Evolutionary conservation across 1,140 invertebrate species (phyloP), one percentile per base, ranked within the genome.

Genomic region (Radopholus similis): DNA sequence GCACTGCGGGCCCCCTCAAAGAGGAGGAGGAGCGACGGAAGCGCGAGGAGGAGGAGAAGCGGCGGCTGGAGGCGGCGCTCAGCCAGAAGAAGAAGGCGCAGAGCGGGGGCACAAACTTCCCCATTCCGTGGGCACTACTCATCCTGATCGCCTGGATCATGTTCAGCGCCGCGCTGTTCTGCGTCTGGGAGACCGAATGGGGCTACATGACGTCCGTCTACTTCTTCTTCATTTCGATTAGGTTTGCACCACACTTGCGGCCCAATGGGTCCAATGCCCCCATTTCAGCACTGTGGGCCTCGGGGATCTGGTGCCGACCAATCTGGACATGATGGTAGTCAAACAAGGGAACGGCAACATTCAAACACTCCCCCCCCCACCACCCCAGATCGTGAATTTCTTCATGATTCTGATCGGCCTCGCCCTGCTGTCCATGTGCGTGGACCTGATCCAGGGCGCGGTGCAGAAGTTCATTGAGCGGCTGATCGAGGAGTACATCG

Each of bases 391-490:
- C 30, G 71, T 80, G 26, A 82, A 81, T 56, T 81, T 81, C 64
- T 44, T 81, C 18, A 64, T 81, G 37, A 81, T 81, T 68, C 59
- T 81, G 18, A 65, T 81, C 51, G 79, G 79, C 2, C 60, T 81
- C n/a, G 79, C 79, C n/a, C 62, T 81, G 35, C 69, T 81, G 15
- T 81, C 79, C 26, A 81, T 81, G 79, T 81, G 80, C 57, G 70
- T 81, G 37, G 79, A 79, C 47, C 62, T 81, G 15, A 77, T 82
- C 13, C 80, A 80, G 77, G 70, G 66, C 23, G 64, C 67, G 6
- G 28, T 78, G n/a, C 77, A 78, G 62, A 49, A 58, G 49, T 51
- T 81, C 9, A 62, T 78, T 13, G 68, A 81, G 35, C 64, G 65
- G 9, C 44, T 78, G n/a, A 65, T 80, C 2, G 66, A 80, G 54